Evolutionary conservation across 1,140 invertebrate genomes (phyloP), one percentile per base, ranked within the genome.

Genomic region (Pantala flavescens): DNA sequence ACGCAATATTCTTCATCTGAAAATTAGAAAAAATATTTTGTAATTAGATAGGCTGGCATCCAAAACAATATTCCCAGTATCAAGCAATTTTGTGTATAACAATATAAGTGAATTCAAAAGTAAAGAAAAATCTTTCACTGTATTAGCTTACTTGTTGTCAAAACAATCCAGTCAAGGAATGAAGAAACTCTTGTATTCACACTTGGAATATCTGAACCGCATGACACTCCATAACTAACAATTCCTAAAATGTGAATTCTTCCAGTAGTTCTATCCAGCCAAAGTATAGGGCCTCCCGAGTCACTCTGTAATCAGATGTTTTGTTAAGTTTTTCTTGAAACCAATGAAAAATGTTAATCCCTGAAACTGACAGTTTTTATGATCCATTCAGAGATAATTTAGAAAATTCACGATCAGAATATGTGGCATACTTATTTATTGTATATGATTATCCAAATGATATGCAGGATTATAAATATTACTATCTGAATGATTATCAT

Each of bases 221-320:
- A 90, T 55, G 77, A 82, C 11, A 77, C 75, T n/a, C 88, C 88
- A 75, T 78, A 84, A 74, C 84, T 87, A 43, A 89, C 84, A n/a
- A 89, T 79, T n/a, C 85, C 89, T 0, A 86, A 76, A 14, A 82
- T 76, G 75, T 84, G 83, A 0, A 86, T 76, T 14, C 82, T 78
- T 11, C 81, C 81, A 0, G 79, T 85, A 0, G 77, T 75, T 0
- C 82, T 79, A 77, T 89, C 85, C 49, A 83, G 80, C 82, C 86
- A 90, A 11, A 90, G 79, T 7, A 90, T 76, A 0, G 90, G 90
- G 9, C 90, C 90, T 21, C 90, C 90, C 36, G 89, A 90, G 79
- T 93, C 90, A 74, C 86, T 84, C 87, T 90, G 79, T 16, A 79
- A 77, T 36, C 74, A 75, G 71, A 63, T 36, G 9, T 9, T 36